Evolutionary conservation across 2,797 vertebrate species (phyloP).

Genomic region (Pangasius djambal): DNA sequence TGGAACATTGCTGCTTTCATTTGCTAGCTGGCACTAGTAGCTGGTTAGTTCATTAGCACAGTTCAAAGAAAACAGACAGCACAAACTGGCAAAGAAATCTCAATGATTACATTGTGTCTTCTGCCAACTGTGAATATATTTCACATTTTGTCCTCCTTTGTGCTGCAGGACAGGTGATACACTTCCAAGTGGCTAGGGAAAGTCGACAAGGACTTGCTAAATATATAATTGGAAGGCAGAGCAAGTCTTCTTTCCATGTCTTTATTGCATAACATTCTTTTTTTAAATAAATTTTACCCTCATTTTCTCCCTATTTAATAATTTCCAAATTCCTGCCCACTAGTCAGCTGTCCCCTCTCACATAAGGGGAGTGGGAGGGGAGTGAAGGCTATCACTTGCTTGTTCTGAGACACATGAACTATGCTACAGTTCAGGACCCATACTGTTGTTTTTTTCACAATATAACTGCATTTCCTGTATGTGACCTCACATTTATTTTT

Average conservation of each 20-base stretch:
- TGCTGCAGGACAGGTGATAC: not conserved
- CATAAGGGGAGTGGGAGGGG: no score
- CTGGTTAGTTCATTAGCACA: not conserved
- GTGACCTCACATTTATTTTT: constrained; percentile 1
- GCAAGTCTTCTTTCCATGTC: not conserved
- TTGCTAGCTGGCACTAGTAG: not conserved
- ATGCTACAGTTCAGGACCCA: not conserved
- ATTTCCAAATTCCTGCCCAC: not conserved
- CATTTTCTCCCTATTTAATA: not conserved
- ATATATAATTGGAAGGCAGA: not conserved
- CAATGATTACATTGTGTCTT: not conserved
- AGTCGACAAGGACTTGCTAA: not conserved
- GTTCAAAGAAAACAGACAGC: not conserved
- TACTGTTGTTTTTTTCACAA: not conserved
- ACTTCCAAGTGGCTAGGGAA: not conserved
- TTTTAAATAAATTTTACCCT: not conserved
- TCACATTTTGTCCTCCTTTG: not conserved
- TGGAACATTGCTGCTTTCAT: not conserved
- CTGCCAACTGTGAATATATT: not conserved
- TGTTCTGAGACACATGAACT: not conserved
- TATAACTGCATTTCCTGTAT: not conserved
- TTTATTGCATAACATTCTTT: not conserved
- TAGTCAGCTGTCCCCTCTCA: not conserved
- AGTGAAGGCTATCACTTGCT: not conserved
- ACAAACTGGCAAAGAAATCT: not conserved